Evolutionary conservation across 2,113 vertebrate genomes (phyloP).

Genomic region (Oxyruncus cristatus): DNA sequence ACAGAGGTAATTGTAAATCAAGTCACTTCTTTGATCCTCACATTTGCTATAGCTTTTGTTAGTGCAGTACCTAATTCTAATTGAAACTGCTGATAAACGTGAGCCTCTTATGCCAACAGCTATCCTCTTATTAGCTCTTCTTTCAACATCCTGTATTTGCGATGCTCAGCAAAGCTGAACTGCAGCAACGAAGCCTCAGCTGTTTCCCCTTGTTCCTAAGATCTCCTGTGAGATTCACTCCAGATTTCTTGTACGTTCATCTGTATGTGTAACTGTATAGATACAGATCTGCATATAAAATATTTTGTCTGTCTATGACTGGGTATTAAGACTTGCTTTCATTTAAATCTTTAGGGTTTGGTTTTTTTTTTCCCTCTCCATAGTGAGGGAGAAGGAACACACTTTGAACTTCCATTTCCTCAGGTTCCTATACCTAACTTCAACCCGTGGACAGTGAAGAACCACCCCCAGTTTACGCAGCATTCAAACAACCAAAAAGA

Average conservation of each 20-base stretch:
- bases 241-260: not conserved
- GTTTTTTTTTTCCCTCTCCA: too few species aligned
- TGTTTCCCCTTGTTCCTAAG: not conserved
- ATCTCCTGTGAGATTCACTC: not conserved
- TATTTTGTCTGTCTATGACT: not conserved
- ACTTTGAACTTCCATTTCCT: not conserved
- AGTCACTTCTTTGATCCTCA: not conserved
- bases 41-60: constrained; percentile 5
- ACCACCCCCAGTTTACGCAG: not conserved
- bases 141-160: not conserved
- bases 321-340: not conserved
- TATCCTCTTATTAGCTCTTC: constrained; percentile 10
- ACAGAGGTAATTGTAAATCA: constrained; percentile 11
- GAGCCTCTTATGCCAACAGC: not conserved
- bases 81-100: not conserved
- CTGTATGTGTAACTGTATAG: not conserved
- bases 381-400: not conserved
- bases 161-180: constrained; percentile 23
- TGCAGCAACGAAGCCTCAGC: not conserved
- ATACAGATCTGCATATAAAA: not conserved
- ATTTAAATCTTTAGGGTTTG: not conserved
- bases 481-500: not conserved
- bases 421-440: not conserved
- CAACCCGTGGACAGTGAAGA: not conserved
- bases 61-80: not conserved